phyloP scores from a whole-genome alignment of 92 coral and sea anemone genomes.

The Pocillopora meandrina region DNA sequence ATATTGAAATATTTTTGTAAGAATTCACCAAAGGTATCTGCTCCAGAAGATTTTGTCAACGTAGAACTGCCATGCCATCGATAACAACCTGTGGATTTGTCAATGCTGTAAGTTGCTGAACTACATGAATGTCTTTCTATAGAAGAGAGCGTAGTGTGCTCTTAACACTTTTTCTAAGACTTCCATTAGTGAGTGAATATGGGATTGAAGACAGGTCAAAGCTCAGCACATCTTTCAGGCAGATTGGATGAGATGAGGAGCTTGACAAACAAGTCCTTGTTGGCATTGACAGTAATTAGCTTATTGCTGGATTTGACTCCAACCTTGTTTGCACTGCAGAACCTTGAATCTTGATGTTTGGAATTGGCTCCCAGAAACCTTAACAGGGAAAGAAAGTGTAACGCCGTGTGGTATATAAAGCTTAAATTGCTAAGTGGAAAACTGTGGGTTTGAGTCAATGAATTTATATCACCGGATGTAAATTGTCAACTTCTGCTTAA shows the following conservation, averaged over 20 bases:
- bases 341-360: constrained; percentile 39
- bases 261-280: constrained; percentile 60
- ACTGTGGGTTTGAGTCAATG: too few species aligned
- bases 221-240: constrained; percentile 44
- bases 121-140: constrained; percentile 44
- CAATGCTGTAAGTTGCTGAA: constrained; percentile 40
- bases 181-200: constrained; percentile 48
- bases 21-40: constrained; percentile 47
- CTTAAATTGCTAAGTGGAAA: too few species aligned
- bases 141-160: constrained; percentile 44
- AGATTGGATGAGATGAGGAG: constrained; percentile 48
- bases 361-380: constrained; percentile 49
- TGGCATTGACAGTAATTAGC: constrained; percentile 48
- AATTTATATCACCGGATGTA: too few species aligned
- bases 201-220: constrained; percentile 58
- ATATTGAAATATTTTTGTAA: constrained; percentile 43
- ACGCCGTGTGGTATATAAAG: too few species aligned
- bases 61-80: constrained; percentile 46
- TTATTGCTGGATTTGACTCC: constrained; percentile 45
- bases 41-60: constrained; percentile 46
- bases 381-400: too few species aligned
- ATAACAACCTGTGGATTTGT: constrained; percentile 37
- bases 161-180: constrained; percentile 52
- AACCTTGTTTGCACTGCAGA: constrained; percentile 47
- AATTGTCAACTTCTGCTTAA: too few species aligned